Percentiles rank a stretch among this genome's conserved stretches.
phyloP scores from a whole-genome alignment of 2,888 invertebrate genomes.

The Dynastes hyllus region DNA sequence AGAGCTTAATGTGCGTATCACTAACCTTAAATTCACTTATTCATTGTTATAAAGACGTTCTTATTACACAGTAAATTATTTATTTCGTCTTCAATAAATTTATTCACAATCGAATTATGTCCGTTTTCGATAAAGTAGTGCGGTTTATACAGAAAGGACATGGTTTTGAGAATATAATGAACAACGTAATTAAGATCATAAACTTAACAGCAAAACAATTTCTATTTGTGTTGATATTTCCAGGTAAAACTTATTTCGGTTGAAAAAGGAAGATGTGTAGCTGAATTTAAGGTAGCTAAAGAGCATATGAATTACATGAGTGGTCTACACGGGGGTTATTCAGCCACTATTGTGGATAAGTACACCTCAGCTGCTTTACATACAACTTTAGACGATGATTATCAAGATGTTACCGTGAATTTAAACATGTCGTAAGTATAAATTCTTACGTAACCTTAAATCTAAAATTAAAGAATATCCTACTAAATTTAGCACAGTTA shows the following conservation, averaged over 20 bases:
- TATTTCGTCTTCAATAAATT: not conserved
- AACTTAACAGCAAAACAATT: not conserved
- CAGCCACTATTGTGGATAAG: slow-evolving; percentile 82
- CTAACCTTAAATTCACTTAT: too few relatives aligned
- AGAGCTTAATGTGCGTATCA: too few relatives aligned
- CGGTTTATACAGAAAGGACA: slow-evolving; percentile 26
- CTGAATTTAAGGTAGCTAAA: slow-evolving; percentile 81
- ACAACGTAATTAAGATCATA: slow-evolving; percentile 8
- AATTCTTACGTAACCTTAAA: not conserved
- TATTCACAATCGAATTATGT: not conserved
- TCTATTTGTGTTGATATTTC: not conserved
- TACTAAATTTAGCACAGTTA: too few relatives aligned
- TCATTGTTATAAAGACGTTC: too few relatives aligned
- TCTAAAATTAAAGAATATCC: too few relatives aligned
- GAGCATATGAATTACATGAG: slow-evolving; percentile 83
- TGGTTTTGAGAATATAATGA: slow-evolving; percentile 32
- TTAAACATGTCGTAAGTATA: slow-evolving; percentile 81
- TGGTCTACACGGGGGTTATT: slow-evolving; percentile 87
- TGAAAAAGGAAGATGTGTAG: slow-evolving; percentile 80
- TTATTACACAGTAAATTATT: too few relatives aligned
- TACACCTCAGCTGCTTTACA: slow-evolving; percentile 85
- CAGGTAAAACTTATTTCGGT: slow-evolving; percentile 67
- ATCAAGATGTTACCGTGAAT: slow-evolving; percentile 86
- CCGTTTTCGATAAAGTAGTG: slow-evolving; percentile 22
- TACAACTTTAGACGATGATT: slow-evolving; percentile 73